phyloP scores from a whole-genome alignment of 1,140 invertebrate genomes.

The Psilanteris sp. region DNA sequence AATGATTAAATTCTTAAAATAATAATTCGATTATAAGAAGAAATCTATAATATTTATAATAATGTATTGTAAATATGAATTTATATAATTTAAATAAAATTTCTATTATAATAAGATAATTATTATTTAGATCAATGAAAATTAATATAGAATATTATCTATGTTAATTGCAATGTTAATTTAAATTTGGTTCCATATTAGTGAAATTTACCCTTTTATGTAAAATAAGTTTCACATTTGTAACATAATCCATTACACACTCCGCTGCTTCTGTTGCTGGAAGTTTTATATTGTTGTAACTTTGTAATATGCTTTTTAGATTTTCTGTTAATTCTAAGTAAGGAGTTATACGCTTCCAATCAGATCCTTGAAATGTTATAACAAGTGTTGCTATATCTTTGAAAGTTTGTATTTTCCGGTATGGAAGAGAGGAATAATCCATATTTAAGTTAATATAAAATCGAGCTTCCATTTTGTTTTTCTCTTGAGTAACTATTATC shows the following conservation, averaged over 20 bases:
- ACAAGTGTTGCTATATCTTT: slow-evolving; percentile 67
- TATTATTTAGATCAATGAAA: no score
- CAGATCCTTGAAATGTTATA: slow-evolving; percentile 66
- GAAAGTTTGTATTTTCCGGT: slow-evolving; percentile 20
- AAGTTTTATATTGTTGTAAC: slow-evolving; percentile 49
- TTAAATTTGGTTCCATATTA: neutral
- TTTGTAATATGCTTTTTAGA: slow-evolving; percentile 65
- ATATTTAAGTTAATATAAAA: slow-evolving; percentile 72
- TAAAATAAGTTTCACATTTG: slow-evolving; percentile 80
- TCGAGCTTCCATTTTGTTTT: slow-evolving; percentile 61
- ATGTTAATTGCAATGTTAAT: no score
- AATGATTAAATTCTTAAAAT: no score
- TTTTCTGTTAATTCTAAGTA: slow-evolving; percentile 70
- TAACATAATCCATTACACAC: slow-evolving; percentile 81
- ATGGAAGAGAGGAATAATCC: slow-evolving; percentile 70
- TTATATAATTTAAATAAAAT: no score
- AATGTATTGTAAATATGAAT: no score
- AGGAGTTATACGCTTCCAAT: slow-evolving; percentile 66
- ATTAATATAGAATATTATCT: no score
- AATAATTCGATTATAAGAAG: no score
- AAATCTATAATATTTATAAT: no score
- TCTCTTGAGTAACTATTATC: slow-evolving; percentile 64
- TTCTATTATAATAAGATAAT: no score
- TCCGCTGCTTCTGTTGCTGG: slow-evolving; percentile 71
- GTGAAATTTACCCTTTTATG: slow-evolving; percentile 76